A percentile compares a stretch with the other conserved stretches of the same genome.
phyloP scores from a whole-genome alignment of 1,140 invertebrate species.

The Neodiprion virginianus region DNA sequence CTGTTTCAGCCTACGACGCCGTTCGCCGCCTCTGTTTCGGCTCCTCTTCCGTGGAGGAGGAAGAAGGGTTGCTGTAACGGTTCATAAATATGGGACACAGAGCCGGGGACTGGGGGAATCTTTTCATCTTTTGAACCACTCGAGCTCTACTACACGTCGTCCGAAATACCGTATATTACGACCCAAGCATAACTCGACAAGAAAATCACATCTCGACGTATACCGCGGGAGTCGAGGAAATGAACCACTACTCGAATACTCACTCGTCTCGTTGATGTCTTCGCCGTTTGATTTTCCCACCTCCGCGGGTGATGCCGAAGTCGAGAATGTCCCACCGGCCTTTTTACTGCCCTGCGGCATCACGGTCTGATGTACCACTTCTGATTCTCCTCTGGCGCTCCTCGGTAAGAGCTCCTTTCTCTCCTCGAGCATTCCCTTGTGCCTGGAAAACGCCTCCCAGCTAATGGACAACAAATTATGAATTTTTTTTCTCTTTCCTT shows the following conservation, averaged over 20 bases:
- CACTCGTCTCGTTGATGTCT: too few species aligned
- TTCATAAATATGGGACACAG: not conserved
- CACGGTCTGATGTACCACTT: not conserved
- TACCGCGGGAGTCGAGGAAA: too few species aligned
- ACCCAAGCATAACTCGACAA: too few species aligned
- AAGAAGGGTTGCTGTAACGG: not conserved
- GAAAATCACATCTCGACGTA: too few species aligned
- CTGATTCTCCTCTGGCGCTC: slow-evolving; percentile 11
- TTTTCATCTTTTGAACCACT: too few species aligned
- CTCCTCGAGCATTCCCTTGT: slow-evolving; percentile 38
- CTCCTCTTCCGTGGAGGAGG: not conserved
- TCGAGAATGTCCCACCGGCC: not conserved
- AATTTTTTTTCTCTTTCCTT: not conserved
- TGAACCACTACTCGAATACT: too few species aligned
- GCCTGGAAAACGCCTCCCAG: slow-evolving; percentile 44
- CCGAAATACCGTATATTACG: too few species aligned
- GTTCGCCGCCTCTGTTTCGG: not conserved
- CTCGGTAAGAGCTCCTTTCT: slow-evolving; percentile 33
- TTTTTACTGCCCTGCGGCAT: not conserved
- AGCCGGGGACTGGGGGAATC: too few species aligned
- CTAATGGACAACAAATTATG: slow-evolving; percentile 48
- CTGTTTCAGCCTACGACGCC: not conserved
- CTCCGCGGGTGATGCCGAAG: not conserved
- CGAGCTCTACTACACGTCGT: too few species aligned
- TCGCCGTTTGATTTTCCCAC: too few species aligned